These are phyloP conservation scores for Microtus pennsylvanicus DNA, from an alignment of 2,113 vertebrate species.

Conservation along the genomic window DNA sequence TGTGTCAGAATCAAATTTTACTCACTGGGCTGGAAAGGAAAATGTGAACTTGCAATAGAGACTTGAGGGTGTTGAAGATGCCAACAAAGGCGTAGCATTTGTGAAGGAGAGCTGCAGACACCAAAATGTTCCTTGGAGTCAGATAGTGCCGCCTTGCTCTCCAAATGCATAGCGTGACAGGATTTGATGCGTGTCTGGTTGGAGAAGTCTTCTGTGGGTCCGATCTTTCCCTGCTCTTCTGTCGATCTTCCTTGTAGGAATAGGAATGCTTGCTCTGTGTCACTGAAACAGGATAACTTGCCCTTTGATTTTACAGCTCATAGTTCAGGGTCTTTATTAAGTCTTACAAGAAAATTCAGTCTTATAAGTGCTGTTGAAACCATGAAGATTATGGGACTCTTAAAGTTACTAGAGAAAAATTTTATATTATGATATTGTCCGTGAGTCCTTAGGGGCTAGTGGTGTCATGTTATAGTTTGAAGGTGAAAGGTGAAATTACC, in stretches of 20 bases:
- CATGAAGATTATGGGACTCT: not conserved
- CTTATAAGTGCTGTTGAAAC: too few species aligned
- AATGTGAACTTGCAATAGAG: not conserved
- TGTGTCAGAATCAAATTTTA: not conserved
- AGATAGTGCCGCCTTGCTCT: not conserved
- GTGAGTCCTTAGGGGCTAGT: not conserved
- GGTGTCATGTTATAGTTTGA: not conserved
- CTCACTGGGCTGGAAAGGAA: not conserved
- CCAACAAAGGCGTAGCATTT: not conserved
- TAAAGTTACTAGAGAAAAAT: not conserved
- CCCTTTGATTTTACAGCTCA: not conserved
- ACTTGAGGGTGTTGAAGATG: not conserved
- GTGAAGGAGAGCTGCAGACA: not conserved
- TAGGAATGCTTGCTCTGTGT: not conserved
- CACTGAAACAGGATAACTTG: not conserved
- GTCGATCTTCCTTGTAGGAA: not conserved
- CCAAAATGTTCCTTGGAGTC: too few species aligned
- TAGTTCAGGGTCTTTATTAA: not conserved
- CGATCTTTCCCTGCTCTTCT: not conserved
- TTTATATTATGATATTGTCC: not conserved
- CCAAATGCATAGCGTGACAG: too few species aligned
- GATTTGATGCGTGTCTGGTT: not conserved
- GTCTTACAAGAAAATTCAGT: not conserved
- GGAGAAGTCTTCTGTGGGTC: not conserved
- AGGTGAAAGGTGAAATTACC: not conserved